Evolutionary conservation across 1,140 invertebrate species (phyloP), one percentile per base, ranked within the genome.

Genomic region (Brachionus angularis): DNA sequence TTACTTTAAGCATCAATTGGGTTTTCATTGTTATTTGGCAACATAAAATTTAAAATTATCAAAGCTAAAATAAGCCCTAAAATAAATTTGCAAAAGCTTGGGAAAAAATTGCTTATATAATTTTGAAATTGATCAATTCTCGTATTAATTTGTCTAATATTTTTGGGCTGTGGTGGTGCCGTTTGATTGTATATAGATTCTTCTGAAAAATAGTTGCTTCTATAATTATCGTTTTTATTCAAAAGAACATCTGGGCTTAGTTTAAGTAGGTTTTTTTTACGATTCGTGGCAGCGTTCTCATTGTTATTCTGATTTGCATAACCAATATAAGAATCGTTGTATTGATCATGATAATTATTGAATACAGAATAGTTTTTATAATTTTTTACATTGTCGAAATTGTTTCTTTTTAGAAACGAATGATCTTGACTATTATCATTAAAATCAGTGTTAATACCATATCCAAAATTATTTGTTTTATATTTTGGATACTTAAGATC

Each of bases 331-430:
- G 53, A 58, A 7, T 34, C 53, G 39, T 58, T 58, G 18, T 36
- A 36, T 18, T 29, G 33, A 3, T 58, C 53, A 39, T 58, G n/a
- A n/a, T n/a, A n/a, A n/a, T n/a, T n/a, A n/a, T n/a, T n/a, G n/a
- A n/a, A n/a, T n/a, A n/a, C n/a, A n/a, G n/a, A n/a, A n/a, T n/a
- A n/a, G n/a, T 58, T 39, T 8, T 16, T 12, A 8, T 36, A 58
- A 3, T 18, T 12, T 8, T 36, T 36, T 23, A 34, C 18, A 21
- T 21, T 36, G 18, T 58, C 53, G 33, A 58, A 58, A 58, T 58
- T 58, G 39, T 58, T 58, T 36, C 8, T 58, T 36, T 36, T 58
- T 34, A 58, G 3, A 58, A 58, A 58, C 33, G 34, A 42, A 2
- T n/a, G n/a, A n/a, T 58, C 53, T 18, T 58, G 27, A 58, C 23